Base-by-base conservation (phyloP, 2,797 vertebrate species). In the Diglossa cyanea region DNA sequence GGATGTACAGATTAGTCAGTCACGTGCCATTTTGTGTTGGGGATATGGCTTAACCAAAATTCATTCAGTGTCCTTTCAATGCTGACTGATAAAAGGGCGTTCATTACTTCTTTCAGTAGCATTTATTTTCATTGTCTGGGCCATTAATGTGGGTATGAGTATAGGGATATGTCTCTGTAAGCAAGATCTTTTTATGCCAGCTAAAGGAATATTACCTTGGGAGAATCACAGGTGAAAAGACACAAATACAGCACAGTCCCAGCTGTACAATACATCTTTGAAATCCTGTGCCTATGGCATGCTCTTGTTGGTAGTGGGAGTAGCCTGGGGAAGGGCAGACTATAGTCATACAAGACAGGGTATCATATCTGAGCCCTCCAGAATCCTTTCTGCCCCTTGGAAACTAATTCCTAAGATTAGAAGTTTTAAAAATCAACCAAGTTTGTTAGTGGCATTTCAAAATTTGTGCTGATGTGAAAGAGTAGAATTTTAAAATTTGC, bases 51-150 rank as follows among this genome's bases (percentile, higher is more conserved):
- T 85, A 74, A 39, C 19, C 6, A 6, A 5, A 4, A 31, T 47
- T 81, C 9, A 18, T 86, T 77, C 15, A 33, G 40, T 44, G 35
- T 73, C 30, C 39, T 87, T 86, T 79, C 24, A 45, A 3, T 54
- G 28, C 28, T 87, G 45, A 17, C 39, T 74, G 60, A 12, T 73
- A 40, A 67, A 86, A 78, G 19, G 39, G 7, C 60, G 31, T 65
- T 42, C 13, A 7, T 54, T 78, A 28, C 26, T 84, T 40, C 33
- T 81, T 76, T 26, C n/a, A 39, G 40, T 65, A 78, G 30, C 40
- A 19, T 88, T 82, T 77, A 12, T 80, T 93, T 87, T 76, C 21
- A 9, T 71, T 66, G 50, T 81, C 40, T 65, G 28, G n/a, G 31
- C 28, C 33, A 6, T 54, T 81, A 51, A 6, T 33, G 13, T 60